A percentile compares a stretch with the other conserved stretches of the same genome.
Evolutionary conservation across 2,113 vertebrate genomes (phyloP).

Genomic region (Chaetops frenatus): DNA sequence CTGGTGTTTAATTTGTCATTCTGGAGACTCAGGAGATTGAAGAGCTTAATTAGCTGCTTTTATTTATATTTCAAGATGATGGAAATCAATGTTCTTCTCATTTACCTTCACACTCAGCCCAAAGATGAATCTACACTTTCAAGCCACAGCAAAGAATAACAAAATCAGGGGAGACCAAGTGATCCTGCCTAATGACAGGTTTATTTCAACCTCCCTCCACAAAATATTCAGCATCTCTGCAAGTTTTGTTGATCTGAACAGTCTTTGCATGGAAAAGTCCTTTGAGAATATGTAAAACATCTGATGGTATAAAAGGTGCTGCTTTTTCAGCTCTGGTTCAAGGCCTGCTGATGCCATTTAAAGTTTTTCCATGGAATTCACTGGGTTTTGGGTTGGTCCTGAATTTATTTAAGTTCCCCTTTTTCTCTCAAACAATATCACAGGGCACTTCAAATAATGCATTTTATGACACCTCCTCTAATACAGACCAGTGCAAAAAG

Average conservation of each 20-base stretch:
- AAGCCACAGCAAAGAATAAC: neutral
- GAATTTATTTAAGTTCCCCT: neutral
- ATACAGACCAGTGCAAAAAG: neutral
- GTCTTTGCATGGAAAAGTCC: neutral
- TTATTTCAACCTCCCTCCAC: neutral
- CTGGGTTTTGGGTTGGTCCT: neutral
- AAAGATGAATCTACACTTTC: neutral
- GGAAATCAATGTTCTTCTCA: neutral
- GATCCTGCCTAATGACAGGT: neutral
- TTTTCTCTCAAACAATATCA: neutral
- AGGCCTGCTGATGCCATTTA: neutral
- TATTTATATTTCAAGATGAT: neutral
- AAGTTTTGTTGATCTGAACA: neutral
- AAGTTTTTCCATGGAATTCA: neutral
- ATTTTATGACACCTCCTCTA: neutral
- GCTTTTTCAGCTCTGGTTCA: neutral
- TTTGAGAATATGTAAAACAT: neutral
- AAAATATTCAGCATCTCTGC: neutral
- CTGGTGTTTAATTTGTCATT: neutral
- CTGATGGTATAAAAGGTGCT: neutral
- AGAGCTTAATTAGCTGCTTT: slow-evolving; percentile 29
- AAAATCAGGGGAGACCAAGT: neutral
- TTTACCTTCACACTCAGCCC: neutral
- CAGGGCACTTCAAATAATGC: neutral
- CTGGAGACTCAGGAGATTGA: neutral